Base-by-base conservation (phyloP, 2,888 invertebrate species). In the Cabera pusaria region DNA sequence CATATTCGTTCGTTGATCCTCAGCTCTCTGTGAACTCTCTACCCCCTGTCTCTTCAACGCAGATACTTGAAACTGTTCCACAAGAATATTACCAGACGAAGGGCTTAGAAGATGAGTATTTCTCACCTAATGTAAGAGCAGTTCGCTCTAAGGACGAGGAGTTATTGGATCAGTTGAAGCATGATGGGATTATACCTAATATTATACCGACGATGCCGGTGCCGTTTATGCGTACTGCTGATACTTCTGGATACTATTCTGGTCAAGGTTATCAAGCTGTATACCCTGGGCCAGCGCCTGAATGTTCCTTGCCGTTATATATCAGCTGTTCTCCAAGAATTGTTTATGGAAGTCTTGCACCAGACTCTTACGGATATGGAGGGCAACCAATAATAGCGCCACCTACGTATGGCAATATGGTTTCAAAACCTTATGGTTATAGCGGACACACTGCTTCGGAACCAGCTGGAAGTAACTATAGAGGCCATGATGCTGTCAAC, bases 191-290 rank as follows among this genome's bases (percentile, higher is more conserved):
- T 16, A 65, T 87, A 53, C 72, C 72, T 9, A 87, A 86, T 38
- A 65, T 84, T 20, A 41, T 87, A 26, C 87, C 87, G 2, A 82
- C 76, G 1, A 86, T 87, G 83, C 55, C 72, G 3, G 56, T 72
- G 1, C 74, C 78, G 1, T 72, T 63, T 40, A 44, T 62, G 4
- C 68, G 77, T 4, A 52, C 56, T 21, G 41, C 47, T 8, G 55
- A 56, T 12, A 25, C 42, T 2, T 28, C 38, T 27, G n/a, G n/a
- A n/a, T n/a, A n/a, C n/a, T n/a, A n/a, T 14, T 14, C 14, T 4
- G 14, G 14, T 14, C n/a, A n/a, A n/a, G n/a, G n/a, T 2, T 46
- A 51, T 24, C 42, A 41, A 22, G 28, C 69, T 7, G 16, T 59
- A 3, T 72, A 51, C 35, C 62, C 70, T 0, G 43, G 52, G 5